Evolutionary conservation across 2,113 vertebrate species (phyloP), one percentile per base, ranked within the genome.

Genomic region (Crotalus tigris): DNA sequence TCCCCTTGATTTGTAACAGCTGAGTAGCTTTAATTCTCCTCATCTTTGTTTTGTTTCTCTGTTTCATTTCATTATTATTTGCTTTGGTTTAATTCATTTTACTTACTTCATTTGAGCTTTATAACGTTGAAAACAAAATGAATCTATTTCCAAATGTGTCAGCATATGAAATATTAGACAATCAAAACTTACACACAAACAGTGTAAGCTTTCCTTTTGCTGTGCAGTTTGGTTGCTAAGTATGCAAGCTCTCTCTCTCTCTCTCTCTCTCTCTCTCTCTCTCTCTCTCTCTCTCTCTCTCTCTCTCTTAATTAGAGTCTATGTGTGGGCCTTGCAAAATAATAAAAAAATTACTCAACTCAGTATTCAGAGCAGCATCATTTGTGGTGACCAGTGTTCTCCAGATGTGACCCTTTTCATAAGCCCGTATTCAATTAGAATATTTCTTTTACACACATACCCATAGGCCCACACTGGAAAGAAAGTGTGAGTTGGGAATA

Each of bases 51-150:
- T 87, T 87, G 55, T 90, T 87, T 26, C 57, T 87, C 64, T 54
- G 89, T 55, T 87, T 90, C 46, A 90, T 87, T 93, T 86, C 89
- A 19, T 39, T 87, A 53, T 64, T 93, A 93, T 93, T 93, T 93
- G 92, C 88, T 59, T 90, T 90, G 49, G 12, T 93, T 93, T 64
- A 49, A 89, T 93, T 93, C 89, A 64, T 93, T 87, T 90, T 33
- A 13, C 44, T 29, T 85, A 75, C 69, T 49, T 89, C 88, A 17
- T 59, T 75, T 92, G 44, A 26, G 44, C 69, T 90, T 90, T 11
- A 15, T 57, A 49, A 54, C 12, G 19, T 6, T 64, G 85, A 64
- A 93, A 93, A 90, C 61, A 81, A 90, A 90, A 17, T 58, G 49
- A 90, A 54, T 87, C 57, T 53, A 54, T 93, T 61, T 54, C 85